Percentiles rank a stretch among this genome's conserved stretches.
phyloP scores from a whole-genome alignment of 2,888 invertebrate species.

The Anaspis maculata region DNA sequence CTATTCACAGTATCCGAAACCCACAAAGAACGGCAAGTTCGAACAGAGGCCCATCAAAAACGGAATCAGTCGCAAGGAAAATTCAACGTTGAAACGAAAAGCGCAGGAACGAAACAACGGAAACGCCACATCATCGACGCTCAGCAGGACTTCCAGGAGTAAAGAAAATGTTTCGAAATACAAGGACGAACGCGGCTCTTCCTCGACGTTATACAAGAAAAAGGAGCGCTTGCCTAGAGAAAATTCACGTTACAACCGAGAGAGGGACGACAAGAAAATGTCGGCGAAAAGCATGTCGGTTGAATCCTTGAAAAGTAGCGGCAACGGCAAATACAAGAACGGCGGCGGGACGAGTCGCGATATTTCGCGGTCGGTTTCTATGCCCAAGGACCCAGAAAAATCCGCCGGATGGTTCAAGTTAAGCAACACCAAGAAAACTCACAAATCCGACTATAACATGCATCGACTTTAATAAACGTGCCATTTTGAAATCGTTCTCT shows the following conservation, averaged over 20 bases:
- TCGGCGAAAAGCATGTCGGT: conserved; percentile 53
- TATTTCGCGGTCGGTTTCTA: conserved; percentile 58
- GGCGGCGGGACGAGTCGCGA: conserved; percentile 39
- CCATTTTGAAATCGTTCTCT: too few relatives aligned
- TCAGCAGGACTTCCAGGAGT: conserved; percentile 42
- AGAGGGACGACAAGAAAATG: conserved; percentile 27
- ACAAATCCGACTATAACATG: conserved; percentile 34
- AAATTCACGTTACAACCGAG: conserved; percentile 28
- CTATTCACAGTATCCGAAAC: conserved; percentile 57
- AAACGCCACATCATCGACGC: conserved; percentile 38
- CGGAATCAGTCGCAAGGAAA: conserved; percentile 34
- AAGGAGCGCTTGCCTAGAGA: conserved; percentile 44
- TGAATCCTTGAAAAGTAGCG: conserved; percentile 51
- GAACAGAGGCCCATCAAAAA: conserved; percentile 33
- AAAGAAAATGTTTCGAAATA: conserved; percentile 37
- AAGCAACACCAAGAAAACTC: conserved; percentile 41
- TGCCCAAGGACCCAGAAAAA: conserved; percentile 64
- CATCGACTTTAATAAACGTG: conserved; percentile 26
- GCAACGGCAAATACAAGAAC: conserved; percentile 23
- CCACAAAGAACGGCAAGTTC: conserved; percentile 42
- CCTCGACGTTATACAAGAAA: conserved; percentile 38
- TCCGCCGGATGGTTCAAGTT: conserved; percentile 64
- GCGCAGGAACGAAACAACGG: conserved; percentile 42
- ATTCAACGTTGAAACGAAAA: conserved; percentile 41
- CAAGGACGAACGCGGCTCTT: conserved; percentile 34